These are phyloP conservation scores for Eulemur macaco DNA, from an alignment of 2,113 vertebrate genomes.

Conservation along the genomic window DNA sequence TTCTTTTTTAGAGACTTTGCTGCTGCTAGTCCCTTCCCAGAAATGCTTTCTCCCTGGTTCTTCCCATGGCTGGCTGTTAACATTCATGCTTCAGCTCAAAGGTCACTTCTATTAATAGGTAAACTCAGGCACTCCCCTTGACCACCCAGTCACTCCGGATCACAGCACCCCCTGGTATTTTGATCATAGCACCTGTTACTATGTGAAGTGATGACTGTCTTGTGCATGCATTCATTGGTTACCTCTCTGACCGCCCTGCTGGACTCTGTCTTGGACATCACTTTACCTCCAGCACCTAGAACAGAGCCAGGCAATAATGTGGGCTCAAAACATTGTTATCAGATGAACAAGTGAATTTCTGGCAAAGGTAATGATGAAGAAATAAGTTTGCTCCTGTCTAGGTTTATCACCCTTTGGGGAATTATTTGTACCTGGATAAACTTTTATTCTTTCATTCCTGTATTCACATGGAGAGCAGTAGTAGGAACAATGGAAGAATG, in stretches of 20 bases:
- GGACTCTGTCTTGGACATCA: not conserved
- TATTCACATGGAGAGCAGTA: not conserved
- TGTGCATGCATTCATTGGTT: not conserved
- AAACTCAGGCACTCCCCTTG: not conserved
- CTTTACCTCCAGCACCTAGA: no score
- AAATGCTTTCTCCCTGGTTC: not conserved
- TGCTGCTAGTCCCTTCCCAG: not conserved
- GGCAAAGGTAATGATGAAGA: not conserved
- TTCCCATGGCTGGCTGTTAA: not conserved
- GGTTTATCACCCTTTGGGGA: not conserved
- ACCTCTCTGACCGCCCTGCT: not conserved
- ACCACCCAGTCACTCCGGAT: not conserved
- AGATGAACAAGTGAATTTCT: not conserved
- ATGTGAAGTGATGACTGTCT: not conserved
- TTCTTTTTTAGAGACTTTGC: not conserved
- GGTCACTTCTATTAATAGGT: not conserved
- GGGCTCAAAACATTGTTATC: not conserved
- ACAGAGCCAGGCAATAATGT: not conserved
- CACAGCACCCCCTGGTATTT: not conserved
- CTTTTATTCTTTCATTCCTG: not conserved
- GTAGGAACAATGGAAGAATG: not conserved
- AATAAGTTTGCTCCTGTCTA: not conserved
- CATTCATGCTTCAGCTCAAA: not conserved
- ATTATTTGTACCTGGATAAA: not conserved
- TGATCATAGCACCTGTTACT: rapidly evolving